Evolutionary conservation across 2,888 invertebrate genomes (phyloP).

Genomic region (Tenthredo amoena): DNA sequence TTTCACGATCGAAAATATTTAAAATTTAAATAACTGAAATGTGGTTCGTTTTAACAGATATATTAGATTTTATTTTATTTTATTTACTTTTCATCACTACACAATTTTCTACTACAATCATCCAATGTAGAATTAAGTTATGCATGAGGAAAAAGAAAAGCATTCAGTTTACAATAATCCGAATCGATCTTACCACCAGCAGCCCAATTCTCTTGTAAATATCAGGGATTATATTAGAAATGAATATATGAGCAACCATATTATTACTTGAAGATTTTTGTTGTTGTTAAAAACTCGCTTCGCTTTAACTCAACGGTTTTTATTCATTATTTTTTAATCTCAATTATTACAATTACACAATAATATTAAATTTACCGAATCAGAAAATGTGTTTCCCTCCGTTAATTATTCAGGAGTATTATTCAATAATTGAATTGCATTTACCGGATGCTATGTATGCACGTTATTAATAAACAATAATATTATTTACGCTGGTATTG

Average conservation of each 20-base stretch:
- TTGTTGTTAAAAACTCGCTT: background rate
- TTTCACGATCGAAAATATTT: background rate
- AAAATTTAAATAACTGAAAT: background rate
- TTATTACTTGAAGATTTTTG: background rate
- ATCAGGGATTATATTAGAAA: background rate
- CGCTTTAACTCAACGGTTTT: slow-evolving; percentile 12
- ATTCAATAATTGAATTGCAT: slow-evolving; percentile 56
- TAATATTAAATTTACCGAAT: slow-evolving; percentile 19
- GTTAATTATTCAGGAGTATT: slow-evolving; percentile 51
- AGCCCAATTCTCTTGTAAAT: background rate
- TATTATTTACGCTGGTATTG: slow-evolving; percentile 65
- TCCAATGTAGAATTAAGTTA: background rate
- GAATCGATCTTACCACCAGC: background rate
- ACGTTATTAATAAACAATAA: background rate
- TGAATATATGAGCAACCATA: background rate
- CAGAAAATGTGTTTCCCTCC: slow-evolving; percentile 58
- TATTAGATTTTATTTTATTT: slow-evolving; percentile 31
- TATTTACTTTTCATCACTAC: background rate
- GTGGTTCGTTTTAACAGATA: background rate
- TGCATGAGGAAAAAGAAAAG: background rate
- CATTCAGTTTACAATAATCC: background rate
- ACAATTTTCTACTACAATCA: background rate
- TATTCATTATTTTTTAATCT: background rate
- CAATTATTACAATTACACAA: slow-evolving; percentile 29
- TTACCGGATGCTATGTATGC: slow-evolving; percentile 45